Base-by-base conservation (phyloP, 2,113 vertebrate species). In the Elanoides forficatus region DNA sequence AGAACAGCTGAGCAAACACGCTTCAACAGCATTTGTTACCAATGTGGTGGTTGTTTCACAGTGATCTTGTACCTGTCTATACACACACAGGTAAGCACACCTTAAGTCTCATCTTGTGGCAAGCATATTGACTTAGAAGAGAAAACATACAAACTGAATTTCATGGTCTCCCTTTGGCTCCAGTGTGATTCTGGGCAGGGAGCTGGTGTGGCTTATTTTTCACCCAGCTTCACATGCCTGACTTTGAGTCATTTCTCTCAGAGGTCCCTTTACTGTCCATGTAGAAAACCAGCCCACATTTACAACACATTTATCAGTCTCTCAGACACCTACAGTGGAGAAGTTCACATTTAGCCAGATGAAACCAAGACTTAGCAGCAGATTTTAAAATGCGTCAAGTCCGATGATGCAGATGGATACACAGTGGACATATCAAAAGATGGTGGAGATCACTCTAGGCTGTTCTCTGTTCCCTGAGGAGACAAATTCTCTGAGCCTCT, bases 31-130 rank as follows among this genome's bases (percentile, higher is more conserved):
- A 25, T 56, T 73, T 70, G 26, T 34, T 66, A 70, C 8, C 38
- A 22, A 10, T 27, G 26, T 22, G 29, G 26, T 34, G 59, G 29
- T 47, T 74, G 12, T 71, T 74, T 29, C 55, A 29, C 59, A 21
- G 38, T 6, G 72, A 27, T 34, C 22, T 60, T 40, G 11, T 73
- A 7, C 43, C 36, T 55, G 21, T 53, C 43, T 67, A 1, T 29
- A 34, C 12, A 23, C 9, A 16, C 9, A 15, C 15, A 55, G 42
- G 50, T 71, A 34, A 50, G 26, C 0, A 0, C 26, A 50, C 50
- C 76, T 70, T 23, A 45, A 21, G 42, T 40, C 60, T 86, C 73
- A 12, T 32, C 59, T 71, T 36, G 43, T 27, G 55, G 47, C 78
- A 71, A 86, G 38, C 12, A 10, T 30, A 26, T 10, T 58, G 70